Percentiles rank a stretch among this genome's conserved stretches.
These are phyloP conservation scores for Drosophila neocordata DNA, from an alignment of 1,140 invertebrate species.

Conservation along the genomic window DNA sequence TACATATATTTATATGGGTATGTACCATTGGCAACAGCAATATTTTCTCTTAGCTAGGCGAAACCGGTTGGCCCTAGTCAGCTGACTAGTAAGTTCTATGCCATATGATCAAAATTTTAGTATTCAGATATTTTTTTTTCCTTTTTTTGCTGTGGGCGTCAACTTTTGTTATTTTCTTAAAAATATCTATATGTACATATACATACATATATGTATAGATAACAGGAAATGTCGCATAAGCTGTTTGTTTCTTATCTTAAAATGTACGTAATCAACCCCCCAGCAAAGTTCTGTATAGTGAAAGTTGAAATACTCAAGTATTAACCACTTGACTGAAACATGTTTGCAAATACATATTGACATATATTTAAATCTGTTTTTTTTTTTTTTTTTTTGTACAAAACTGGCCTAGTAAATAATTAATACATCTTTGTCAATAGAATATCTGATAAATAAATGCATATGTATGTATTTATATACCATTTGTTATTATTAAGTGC, in stretches of 20 bases:
- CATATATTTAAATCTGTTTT: slow-evolving; percentile 17
- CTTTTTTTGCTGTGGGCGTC: slow-evolving; percentile 21
- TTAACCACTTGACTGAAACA: slow-evolving; percentile 39
- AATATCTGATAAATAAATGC: slow-evolving; percentile 42
- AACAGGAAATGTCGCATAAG: slow-evolving; percentile 51
- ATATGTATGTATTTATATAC: not conserved
- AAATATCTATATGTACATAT: slow-evolving; percentile 4
- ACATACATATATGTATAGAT: not conserved
- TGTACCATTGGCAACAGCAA: slow-evolving; percentile 65
- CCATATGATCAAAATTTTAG: slow-evolving; percentile 66
- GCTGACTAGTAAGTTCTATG: slow-evolving; percentile 56
- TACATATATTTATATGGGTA: slow-evolving; percentile 21
- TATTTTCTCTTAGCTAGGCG: slow-evolving; percentile 35
- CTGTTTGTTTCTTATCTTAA: not conserved
- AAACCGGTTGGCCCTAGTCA: slow-evolving; percentile 60
- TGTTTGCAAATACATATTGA: slow-evolving; percentile 52
- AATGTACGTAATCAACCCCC: slow-evolving; percentile 26
- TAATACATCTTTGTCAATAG: slow-evolving; percentile 44
- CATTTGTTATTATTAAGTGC: not conserved
- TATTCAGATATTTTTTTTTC: slow-evolving; percentile 34
- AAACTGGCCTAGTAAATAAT: slow-evolving; percentile 15
- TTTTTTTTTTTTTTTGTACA: too few species aligned
- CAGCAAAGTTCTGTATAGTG: slow-evolving; percentile 20
- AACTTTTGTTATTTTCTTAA: slow-evolving; percentile 30
- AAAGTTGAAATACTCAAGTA: slow-evolving; percentile 10